phyloP scores from a whole-genome alignment of 2,113 vertebrate species.

The Oryzias curvinotus region DNA sequence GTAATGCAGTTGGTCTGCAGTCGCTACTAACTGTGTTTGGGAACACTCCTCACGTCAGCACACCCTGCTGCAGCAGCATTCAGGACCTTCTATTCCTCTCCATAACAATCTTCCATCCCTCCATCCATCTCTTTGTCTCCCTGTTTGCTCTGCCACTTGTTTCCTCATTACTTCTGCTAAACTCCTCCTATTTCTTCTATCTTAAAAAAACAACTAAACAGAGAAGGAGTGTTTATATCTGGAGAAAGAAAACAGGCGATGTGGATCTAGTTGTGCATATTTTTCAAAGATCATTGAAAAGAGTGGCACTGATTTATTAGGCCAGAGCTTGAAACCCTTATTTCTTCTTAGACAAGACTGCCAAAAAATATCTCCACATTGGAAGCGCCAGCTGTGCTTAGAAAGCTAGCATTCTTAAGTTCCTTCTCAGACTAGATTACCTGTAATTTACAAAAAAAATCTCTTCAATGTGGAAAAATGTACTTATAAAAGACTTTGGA shows the following conservation, averaged over 20 bases:
- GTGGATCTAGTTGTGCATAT: slow-evolving; percentile 9
- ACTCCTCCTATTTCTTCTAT: not conserved
- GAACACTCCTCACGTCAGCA: slow-evolving; percentile 76
- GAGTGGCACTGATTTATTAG: slow-evolving; percentile 30
- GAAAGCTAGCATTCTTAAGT: not conserved
- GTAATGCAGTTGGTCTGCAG: slow-evolving; percentile 70
- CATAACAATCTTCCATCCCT: slow-evolving; percentile 52
- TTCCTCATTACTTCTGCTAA: slow-evolving; percentile 26
- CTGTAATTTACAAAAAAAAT: not conserved
- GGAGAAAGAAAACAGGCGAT: not conserved
- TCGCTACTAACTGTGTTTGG: slow-evolving; percentile 68
- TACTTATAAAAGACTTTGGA: not conserved
- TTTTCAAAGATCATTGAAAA: slow-evolving; percentile 27
- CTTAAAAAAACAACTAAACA: slow-evolving; percentile 1
- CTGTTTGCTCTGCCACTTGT: slow-evolving; percentile 29
- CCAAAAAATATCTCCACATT: slow-evolving; percentile 2
- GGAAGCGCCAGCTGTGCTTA: slow-evolving; percentile 11
- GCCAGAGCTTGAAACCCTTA: slow-evolving; percentile 19
- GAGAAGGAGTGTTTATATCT: not conserved
- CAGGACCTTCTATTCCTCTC: slow-evolving; percentile 63
- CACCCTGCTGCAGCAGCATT: slow-evolving; percentile 66
- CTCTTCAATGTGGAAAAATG: slow-evolving; percentile 8
- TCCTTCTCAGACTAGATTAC: no score
- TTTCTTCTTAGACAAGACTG: slow-evolving; percentile 22
- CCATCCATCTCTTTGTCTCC: slow-evolving; percentile 51